Percentiles rank a stretch among this genome's conserved stretches.
Evolutionary conservation across 2,113 vertebrate species (phyloP).

Genomic region (Macrotus californicus): DNA sequence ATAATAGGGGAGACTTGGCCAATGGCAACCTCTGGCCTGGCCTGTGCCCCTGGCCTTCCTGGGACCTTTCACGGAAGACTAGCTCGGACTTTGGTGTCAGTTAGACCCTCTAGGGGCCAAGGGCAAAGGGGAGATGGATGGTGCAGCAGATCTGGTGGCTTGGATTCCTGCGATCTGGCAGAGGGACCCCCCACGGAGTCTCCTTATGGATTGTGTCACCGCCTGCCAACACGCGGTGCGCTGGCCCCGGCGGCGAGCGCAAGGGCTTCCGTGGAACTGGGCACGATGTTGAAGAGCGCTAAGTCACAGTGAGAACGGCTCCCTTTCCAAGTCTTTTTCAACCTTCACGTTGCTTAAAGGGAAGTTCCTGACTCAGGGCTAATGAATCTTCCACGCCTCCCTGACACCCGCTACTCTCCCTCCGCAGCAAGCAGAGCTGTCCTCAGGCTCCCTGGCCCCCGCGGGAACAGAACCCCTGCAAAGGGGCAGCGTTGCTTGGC

Average conservation of each 20-base stretch:
- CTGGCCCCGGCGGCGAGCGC: neutral
- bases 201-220: neutral
- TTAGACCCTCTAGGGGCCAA: neutral
- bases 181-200: neutral
- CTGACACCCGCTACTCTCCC: neutral
- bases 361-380: neutral
- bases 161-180: neutral
- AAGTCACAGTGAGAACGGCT: neutral
- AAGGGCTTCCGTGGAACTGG: rapidly evolving
- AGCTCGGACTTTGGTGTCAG: neutral
- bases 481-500: rapidly evolving
- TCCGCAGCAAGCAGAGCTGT: neutral
- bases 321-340: neutral
- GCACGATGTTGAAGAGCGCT: rapidly evolving
- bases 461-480: rapidly evolving
- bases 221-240: neutral
- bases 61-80: neutral
- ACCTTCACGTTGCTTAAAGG: neutral
- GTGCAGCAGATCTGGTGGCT: neutral
- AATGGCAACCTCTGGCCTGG: neutral
- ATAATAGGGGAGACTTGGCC: neutral
- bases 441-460: neutral
- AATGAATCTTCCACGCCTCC: rapidly evolving
- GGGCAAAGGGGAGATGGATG: neutral
- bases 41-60: neutral